phyloP scores from a whole-genome alignment of 64 coral and sea anemone genomes.

The Actinia tenebrosa region DNA sequence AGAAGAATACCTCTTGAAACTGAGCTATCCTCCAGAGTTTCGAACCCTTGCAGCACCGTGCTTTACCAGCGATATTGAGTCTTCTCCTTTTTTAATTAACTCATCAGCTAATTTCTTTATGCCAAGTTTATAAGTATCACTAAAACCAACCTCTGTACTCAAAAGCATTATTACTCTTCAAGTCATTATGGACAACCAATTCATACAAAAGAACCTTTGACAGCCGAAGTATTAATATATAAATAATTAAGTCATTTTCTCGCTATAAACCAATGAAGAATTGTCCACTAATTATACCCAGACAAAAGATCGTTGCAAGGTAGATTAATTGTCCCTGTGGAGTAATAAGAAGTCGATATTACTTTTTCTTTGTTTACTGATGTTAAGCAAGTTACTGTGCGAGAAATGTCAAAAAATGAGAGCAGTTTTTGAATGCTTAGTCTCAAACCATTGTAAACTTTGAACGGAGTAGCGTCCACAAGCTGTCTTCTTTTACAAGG shows the following conservation, averaged over 20 bases:
- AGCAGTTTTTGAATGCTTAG: not conserved
- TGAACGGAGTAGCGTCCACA: not conserved
- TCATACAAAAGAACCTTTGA: not conserved
- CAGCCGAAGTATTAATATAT: not conserved
- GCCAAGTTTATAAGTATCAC: not conserved
- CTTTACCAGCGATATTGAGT: not conserved
- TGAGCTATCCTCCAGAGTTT: no score
- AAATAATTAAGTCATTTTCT: not conserved
- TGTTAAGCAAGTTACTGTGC: not conserved
- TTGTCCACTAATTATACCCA: slow-evolving; percentile 10
- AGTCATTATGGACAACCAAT: not conserved
- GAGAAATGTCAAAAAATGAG: not conserved
- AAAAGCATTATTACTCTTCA: not conserved
- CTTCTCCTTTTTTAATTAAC: not conserved
- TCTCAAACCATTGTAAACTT: not conserved
- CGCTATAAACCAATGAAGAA: slow-evolving; percentile 8
- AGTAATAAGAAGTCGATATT: not conserved
- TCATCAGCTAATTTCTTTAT: not conserved
- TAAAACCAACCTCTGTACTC: not conserved
- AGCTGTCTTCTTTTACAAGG: not conserved
- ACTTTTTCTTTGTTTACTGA: not conserved
- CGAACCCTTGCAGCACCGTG: not conserved
- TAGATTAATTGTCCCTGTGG: not conserved
- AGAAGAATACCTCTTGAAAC: no score
- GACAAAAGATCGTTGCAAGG: not conserved